Percentiles rank a stretch among this genome's conserved stretches.
Evolutionary conservation across 2,113 vertebrate genomes (phyloP).

Genomic region (Saiga tatarica): DNA sequence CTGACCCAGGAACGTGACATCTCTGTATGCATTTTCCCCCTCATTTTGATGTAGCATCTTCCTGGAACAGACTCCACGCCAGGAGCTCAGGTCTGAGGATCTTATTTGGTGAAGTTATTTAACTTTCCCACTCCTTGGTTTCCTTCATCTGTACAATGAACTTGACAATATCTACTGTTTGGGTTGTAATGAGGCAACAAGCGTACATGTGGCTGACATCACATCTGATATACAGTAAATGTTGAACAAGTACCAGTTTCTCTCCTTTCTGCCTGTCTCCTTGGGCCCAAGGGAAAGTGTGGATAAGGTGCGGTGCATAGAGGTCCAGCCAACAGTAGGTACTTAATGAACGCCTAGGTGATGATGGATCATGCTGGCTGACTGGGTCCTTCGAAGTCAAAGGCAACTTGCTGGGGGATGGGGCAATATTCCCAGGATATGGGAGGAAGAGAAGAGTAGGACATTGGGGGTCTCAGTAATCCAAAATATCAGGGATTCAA

Average conservation of each 20-base stretch:
- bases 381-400: neutral
- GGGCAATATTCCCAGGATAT: neutral
- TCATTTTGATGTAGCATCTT: neutral
- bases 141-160: neutral
- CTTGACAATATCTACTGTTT: neutral
- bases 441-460: neutral
- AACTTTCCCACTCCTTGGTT: neutral
- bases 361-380: neutral
- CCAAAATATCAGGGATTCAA: neutral
- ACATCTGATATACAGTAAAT: no score
- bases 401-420: neutral
- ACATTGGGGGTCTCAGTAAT: neutral
- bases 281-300: neutral
- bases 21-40: no score
- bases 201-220: fast-evolving
- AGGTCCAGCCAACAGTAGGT: neutral
- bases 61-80: neutral
- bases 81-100: neutral
- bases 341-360: neutral
- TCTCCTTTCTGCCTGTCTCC: neutral
- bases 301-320: neutral
- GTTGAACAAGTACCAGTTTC: neutral
- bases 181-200: neutral
- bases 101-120: neutral
- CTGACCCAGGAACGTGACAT: neutral